Evolutionary conservation across 2,113 vertebrate species (phyloP), one percentile per base, ranked within the genome.

Genomic region (Phylloscopus trochiloides): DNA sequence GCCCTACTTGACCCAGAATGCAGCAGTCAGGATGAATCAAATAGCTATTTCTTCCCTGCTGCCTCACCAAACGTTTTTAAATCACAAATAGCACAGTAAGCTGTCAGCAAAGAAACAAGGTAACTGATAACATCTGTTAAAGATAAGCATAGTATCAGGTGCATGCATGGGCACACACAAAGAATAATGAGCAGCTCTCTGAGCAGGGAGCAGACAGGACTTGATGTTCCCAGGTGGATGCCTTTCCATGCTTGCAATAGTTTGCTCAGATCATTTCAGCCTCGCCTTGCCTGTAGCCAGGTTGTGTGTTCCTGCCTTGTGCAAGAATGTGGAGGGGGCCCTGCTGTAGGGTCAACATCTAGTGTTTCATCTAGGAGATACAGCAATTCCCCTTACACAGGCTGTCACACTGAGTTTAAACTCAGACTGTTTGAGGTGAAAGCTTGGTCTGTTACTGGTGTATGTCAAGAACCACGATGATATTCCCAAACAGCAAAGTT

Each of bases 111-210:
- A 80, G 80, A 71, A 87, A 32, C 31, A 55, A 86, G 58, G 45
- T 52, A 73, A 25, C 73, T 75, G 92, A 63, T 95, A 85, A 78
- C 80, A 87, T 81, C 93, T 90, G 72, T 76, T 86, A 61, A 57
- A 66, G 66, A 14, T 25, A 73, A 89, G 42, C 61, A 13, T 29
- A 20, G 0, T 65, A 42, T 54, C 1, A 0, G 9, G 43, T 5
- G 4, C 78, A 45, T 29, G 83, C 59, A 26, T 26, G 81, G 73
- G 65, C 87, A 68, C 73, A 93, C 76, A 78, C 5, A 5, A 36
- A 78, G 40, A 74, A 36, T 71, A 71, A 78, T 17, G 66, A 84
- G n/a, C 22, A 76, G 68, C 26, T 77, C 26, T 51, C 65, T 17
- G 1, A 67, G 77, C 62, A 78, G 57, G 48, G 81, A 72, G 74